Evolutionary conservation across 2,113 vertebrate species (phyloP).

Genomic region (Thomomys bottae): DNA sequence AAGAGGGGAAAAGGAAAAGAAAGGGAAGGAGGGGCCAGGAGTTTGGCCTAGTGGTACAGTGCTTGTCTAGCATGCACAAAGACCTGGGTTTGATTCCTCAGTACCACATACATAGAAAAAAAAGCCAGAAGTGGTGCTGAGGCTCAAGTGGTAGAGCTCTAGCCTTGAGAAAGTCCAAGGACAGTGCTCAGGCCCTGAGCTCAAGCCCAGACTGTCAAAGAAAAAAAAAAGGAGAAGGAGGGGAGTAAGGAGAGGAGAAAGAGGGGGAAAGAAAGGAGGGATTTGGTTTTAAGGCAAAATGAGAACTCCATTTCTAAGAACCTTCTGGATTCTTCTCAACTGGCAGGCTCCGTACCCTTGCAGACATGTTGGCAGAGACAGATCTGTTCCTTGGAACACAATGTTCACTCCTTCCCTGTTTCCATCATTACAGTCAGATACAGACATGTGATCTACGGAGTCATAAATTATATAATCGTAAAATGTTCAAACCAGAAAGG

Average conservation of each 20-base stretch:
- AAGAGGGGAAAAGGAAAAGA: not conserved
- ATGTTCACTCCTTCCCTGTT: slow-evolving; percentile 14
- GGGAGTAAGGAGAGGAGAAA: not conserved
- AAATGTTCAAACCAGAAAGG: slow-evolving; percentile 20
- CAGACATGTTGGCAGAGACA: slow-evolving; percentile 41
- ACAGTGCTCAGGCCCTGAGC: too few species aligned
- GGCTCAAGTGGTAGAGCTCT: too few species aligned
- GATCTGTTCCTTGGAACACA: slow-evolving; percentile 41
- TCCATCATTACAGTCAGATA: slow-evolving; percentile 41
- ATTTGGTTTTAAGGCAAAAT: slow-evolving; percentile 37
- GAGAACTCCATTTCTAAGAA: slow-evolving; percentile 58
- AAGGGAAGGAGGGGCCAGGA: not conserved
- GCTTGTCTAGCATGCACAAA: too few species aligned
- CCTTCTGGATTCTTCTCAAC: slow-evolving; percentile 54
- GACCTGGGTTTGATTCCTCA: too few species aligned
- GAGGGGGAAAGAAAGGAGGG: too few species aligned
- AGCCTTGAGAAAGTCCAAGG: too few species aligned
- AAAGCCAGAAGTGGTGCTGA: too few species aligned
- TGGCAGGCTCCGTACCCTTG: slow-evolving; percentile 20
- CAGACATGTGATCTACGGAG: not conserved
- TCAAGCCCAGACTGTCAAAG: too few species aligned
- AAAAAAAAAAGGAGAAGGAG: too few species aligned
- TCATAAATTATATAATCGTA: slow-evolving; percentile 4
- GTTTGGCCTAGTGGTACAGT: too few species aligned
- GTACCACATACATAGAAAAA: too few species aligned